Evolutionary conservation across 1,140 invertebrate genomes (phyloP).

Genomic region (Triops longicaudatus): DNA sequence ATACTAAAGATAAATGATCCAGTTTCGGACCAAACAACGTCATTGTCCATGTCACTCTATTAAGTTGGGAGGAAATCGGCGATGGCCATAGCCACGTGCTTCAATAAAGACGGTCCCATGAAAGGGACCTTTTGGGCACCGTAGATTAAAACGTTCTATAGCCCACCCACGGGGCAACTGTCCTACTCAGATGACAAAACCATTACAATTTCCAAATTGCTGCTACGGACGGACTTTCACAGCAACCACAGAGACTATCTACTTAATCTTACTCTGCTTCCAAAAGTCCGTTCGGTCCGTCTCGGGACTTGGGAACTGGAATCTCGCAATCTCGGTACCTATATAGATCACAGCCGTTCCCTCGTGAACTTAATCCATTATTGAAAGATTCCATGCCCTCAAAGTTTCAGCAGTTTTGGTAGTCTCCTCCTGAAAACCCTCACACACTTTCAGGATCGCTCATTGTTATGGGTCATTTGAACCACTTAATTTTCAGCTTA

Average conservation of each 20-base stretch:
- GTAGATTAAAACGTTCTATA: not conserved
- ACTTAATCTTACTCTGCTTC: not conserved
- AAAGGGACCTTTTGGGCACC: not conserved
- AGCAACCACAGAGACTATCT: not conserved
- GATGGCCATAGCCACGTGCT: not conserved
- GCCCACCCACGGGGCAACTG: not conserved
- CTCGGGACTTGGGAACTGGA: not conserved
- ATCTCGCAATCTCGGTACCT: not conserved
- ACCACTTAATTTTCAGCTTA: slow-evolving; percentile 9
- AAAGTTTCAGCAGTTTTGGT: not conserved
- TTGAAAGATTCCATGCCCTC: not conserved
- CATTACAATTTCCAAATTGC: slow-evolving; percentile 15
- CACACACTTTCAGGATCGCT: not conserved
- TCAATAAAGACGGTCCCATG: not conserved
- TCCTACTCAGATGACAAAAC: slow-evolving; percentile 5
- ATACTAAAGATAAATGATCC: not conserved
- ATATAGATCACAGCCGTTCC: not conserved
- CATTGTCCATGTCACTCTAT: not conserved
- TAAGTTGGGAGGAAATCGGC: not conserved
- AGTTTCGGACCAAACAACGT: not conserved
- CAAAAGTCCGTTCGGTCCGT: too few species aligned
- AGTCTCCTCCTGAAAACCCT: not conserved
- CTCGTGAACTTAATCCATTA: not conserved
- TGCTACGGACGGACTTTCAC: not conserved
- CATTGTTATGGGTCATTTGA: not conserved